These are phyloP conservation scores for Dichetophora obliterata DNA, from an alignment of 2,888 invertebrate genomes.

Conservation along the genomic window DNA sequence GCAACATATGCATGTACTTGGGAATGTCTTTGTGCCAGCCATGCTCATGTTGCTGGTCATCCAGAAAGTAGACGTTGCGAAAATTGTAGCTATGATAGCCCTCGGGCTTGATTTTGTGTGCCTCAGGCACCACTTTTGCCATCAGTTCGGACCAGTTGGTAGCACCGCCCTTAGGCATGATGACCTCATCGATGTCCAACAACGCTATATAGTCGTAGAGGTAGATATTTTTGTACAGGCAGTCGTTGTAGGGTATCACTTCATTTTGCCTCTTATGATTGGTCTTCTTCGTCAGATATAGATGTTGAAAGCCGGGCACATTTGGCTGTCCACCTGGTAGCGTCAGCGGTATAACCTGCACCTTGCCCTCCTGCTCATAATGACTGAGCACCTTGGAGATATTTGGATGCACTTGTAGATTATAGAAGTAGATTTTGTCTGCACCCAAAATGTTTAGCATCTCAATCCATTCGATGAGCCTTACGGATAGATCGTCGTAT, in stretches of 20 bases:
- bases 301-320: conserved; percentile 87
- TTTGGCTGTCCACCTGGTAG: conserved; percentile 93
- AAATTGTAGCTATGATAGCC: conserved; percentile 82
- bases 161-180: conserved; percentile 84
- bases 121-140: conserved; percentile 78
- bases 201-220: conserved; percentile 91
- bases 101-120: conserved; percentile 75
- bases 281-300: conserved; percentile 90
- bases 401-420: conserved; percentile 91
- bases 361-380: conserved; percentile 77
- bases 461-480: conserved; percentile 95
- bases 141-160: conserved; percentile 83
- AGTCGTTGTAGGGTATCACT: conserved; percentile 96
- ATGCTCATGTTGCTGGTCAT: conserved; percentile 85
- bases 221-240: conserved; percentile 92
- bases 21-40: conserved; percentile 85
- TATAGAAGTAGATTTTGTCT: conserved; percentile 91
- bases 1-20: conserved; percentile 92
- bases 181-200: conserved; percentile 94
- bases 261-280: conserved; percentile 96
- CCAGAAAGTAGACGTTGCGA: conserved; percentile 92
- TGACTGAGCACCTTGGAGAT: conserved; percentile 82
- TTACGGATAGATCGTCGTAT: conserved; percentile 89
- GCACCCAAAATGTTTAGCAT: conserved; percentile 87
- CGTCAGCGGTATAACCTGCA: conserved; percentile 84